phyloP scores from a whole-genome alignment of 2,113 vertebrate species.

The Procavia capensis region DNA sequence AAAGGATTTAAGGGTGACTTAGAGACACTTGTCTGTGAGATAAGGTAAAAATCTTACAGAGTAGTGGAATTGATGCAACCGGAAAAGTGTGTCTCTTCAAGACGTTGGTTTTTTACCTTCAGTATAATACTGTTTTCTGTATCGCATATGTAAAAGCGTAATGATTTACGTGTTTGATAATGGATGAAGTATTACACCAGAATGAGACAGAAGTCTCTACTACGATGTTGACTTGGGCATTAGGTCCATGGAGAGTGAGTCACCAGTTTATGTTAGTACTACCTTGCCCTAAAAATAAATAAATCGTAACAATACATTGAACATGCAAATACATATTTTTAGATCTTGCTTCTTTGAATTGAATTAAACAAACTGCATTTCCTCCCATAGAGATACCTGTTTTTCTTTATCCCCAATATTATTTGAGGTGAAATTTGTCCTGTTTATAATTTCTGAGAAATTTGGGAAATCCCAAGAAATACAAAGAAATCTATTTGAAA shows the following conservation, averaged over 20 bases:
- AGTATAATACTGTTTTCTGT: conserved; percentile 68
- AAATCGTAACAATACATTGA: not conserved
- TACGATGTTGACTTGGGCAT: not conserved
- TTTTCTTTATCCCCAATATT: not conserved
- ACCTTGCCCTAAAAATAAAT: not conserved
- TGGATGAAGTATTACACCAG: not conserved
- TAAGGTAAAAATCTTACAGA: conserved; percentile 40
- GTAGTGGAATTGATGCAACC: conserved; percentile 29
- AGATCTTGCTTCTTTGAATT: conserved; percentile 45
- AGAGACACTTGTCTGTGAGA: conserved; percentile 50
- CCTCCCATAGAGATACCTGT: not conserved
- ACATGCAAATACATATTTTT: not conserved
- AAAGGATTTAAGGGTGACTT: conserved; percentile 45
- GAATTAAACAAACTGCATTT: conserved; percentile 22
- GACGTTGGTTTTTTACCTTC: conserved; percentile 54
- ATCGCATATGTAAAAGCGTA: conserved; percentile 33
- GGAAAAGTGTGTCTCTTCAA: conserved; percentile 73
- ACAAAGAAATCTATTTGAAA: conserved; percentile 17
- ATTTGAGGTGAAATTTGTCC: conserved; percentile 32
- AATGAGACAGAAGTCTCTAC: not conserved
- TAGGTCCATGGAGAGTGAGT: not conserved
- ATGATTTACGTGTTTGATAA: not conserved
- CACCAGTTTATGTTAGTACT: not conserved
- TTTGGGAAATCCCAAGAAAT: conserved; percentile 10
- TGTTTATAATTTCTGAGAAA: conserved; percentile 23